These are phyloP conservation scores for Marmota flaviventris DNA, from an alignment of 2,113 vertebrate species.

Conservation along the genomic window DNA sequence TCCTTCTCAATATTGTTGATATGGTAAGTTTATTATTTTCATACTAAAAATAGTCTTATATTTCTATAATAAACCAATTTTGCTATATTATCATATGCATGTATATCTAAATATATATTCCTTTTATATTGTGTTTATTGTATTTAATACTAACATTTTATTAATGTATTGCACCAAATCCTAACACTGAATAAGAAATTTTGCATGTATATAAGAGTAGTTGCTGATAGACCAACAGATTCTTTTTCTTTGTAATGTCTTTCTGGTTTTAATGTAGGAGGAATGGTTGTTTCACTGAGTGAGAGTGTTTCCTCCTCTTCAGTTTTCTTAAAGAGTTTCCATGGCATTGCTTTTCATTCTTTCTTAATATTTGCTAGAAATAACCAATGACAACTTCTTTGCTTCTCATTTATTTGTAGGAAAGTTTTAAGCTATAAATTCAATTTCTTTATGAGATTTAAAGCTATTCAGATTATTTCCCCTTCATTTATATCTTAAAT, in stretches of 20 bases:
- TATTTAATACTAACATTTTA: not conserved
- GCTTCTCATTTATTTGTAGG: not conserved
- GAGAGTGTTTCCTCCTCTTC: not conserved
- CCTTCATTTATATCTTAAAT: not conserved
- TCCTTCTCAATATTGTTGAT: not conserved
- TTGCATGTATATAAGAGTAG: not conserved
- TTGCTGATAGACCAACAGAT: not conserved
- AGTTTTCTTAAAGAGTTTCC: not conserved
- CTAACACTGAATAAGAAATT: not conserved
- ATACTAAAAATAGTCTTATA: not conserved
- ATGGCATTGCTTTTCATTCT: not conserved
- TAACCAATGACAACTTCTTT: not conserved
- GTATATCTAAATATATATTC: not conserved
- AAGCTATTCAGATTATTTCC: not conserved
- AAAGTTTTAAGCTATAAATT: not conserved
- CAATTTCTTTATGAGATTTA: not conserved
- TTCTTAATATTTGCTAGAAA: not conserved
- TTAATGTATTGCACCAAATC: not conserved
- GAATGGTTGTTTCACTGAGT: not conserved
- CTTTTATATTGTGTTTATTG: not conserved
- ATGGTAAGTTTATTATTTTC: not conserved
- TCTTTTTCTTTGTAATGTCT: not conserved
- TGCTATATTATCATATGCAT: not conserved
- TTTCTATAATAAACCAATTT: not conserved
- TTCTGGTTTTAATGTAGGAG: not conserved